Base-by-base conservation (phyloP, 2,888 invertebrate genomes). In the Metallyticus violacea region DNA sequence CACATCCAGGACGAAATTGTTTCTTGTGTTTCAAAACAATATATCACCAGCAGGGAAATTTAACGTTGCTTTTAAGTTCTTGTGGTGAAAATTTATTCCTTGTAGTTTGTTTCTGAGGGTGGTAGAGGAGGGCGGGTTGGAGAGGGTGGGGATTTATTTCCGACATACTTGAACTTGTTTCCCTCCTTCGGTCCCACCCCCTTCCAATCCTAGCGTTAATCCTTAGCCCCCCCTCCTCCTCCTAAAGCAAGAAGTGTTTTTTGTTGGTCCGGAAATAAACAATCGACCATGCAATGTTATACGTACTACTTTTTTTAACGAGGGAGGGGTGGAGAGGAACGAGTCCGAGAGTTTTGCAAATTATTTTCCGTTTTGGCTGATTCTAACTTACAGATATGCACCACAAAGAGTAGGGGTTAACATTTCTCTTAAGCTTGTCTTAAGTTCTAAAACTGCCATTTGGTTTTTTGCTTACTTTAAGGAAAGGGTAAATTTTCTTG, bases 81-180 rank as follows among this genome's bases (percentile, higher is more conserved):
- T 83, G 27, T 26, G 25, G 28, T n/a, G 25, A 9, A 28, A 83
- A 83, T 83, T 83, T 77, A 83, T 77, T 83, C 77, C 77, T 27
- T 83, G 83, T 83, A 29, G 76, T 77, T 28, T 83, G 77, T 83
- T 83, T 77, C 77, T n/a, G 77, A 9, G 9, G 9, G 77, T 25
- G 25, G 9, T 22, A 26, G 76, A 82, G 29, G 81, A 76, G 26
- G 76, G 9, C 9, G 27, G 76, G 76, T 22, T 26, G 76, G 76
- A n/a, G 81, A 76, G 26, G 76, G 9, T 26, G 76, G 82, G 82
- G 27, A 76, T 82, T 76, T 76, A 82, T 82, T 76, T 76, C 76
- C 82, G 76, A 83, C 77, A 83, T 83, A 77, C 83, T 83, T 83
- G 83, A 83, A 83, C 83, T 77, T 83, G 83, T 83, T 83, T 83